Conservation (phyloP, 1,140 invertebrate genomes). For the Diabrotica virgifera region DNA sequence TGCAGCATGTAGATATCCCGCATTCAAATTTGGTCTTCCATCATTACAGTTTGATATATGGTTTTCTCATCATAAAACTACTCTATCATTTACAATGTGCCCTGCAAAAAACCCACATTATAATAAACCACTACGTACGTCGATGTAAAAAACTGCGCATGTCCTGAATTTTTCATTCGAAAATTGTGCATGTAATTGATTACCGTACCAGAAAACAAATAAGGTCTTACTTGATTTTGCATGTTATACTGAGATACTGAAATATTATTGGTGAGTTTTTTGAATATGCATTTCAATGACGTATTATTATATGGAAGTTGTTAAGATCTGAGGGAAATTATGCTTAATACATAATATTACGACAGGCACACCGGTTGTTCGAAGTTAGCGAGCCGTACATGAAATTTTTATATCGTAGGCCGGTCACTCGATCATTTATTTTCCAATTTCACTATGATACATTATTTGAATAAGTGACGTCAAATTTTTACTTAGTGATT, state of each 20-base stretch:
- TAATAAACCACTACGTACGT: neutral
- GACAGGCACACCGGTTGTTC: slow-evolving; percentile 11
- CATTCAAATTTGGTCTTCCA: no score
- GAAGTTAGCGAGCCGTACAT: slow-evolving; percentile 3
- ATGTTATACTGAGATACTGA: slow-evolving; percentile 15
- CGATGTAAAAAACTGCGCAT: neutral
- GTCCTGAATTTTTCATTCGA: slow-evolving; percentile 21
- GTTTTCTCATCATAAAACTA: no score
- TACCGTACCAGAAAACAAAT: slow-evolving; percentile 18
- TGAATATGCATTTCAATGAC: slow-evolving; percentile 13
- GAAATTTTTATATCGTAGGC: slow-evolving; percentile 13
- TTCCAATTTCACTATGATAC: no score
- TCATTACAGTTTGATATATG: no score
- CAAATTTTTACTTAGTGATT: no score
- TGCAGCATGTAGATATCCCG: no score
- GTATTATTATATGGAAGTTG: slow-evolving; percentile 21
- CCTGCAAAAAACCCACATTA: neutral
- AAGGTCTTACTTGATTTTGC: slow-evolving; percentile 7
- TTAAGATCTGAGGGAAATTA: slow-evolving; percentile 20
- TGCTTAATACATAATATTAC: slow-evolving; percentile 18
- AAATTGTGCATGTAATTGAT: slow-evolving; percentile 21
- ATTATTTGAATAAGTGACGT: no score
- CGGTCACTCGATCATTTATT: no score
- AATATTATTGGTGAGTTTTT: slow-evolving; percentile 18
- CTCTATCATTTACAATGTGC: neutral